Evolutionary conservation across 2,888 invertebrate species (phyloP).

Genomic region (Malacosoma neustria): DNA sequence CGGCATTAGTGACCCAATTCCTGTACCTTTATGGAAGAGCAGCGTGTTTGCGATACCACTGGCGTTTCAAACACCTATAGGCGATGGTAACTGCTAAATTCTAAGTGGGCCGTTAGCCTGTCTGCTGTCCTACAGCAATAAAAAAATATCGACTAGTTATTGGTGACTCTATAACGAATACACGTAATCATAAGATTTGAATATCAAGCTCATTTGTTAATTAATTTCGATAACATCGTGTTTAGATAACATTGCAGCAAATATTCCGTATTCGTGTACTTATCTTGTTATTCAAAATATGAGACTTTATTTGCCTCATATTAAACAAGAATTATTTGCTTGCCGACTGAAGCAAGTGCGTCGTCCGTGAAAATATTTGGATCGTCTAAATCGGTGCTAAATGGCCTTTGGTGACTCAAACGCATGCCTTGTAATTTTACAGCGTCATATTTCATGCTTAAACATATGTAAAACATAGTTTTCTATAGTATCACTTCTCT

Average conservation of each 20-base stretch:
- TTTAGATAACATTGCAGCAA: slow-evolving; percentile 13
- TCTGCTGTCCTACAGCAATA: no score
- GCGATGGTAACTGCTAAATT: no score
- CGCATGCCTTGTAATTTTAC: slow-evolving; percentile 31
- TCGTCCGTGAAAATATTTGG: slow-evolving; percentile 65
- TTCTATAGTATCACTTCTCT: no score
- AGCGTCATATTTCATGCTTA: slow-evolving; percentile 2
- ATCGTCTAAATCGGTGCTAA: slow-evolving; percentile 58
- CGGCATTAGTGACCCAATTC: no score
- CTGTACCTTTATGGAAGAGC: no score
- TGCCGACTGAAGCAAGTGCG: slow-evolving; percentile 41
- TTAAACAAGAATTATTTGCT: slow-evolving; percentile 20
- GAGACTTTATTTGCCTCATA: neutral
- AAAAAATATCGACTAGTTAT: no score
- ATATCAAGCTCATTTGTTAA: slow-evolving; percentile 15
- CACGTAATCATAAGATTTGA: slow-evolving; percentile 23
- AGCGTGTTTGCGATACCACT: no score
- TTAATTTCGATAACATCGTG: slow-evolving; percentile 15
- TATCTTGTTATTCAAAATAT: no score
- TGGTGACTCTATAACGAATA: slow-evolving; percentile 24
- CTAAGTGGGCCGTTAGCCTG: no score
- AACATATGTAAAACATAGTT: neutral
- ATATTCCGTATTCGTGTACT: no score
- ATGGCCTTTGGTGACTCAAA: slow-evolving; percentile 61
- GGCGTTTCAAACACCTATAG: no score